phyloP scores from a whole-genome alignment of 2,797 vertebrate genomes.

The Syngnathus acus region DNA sequence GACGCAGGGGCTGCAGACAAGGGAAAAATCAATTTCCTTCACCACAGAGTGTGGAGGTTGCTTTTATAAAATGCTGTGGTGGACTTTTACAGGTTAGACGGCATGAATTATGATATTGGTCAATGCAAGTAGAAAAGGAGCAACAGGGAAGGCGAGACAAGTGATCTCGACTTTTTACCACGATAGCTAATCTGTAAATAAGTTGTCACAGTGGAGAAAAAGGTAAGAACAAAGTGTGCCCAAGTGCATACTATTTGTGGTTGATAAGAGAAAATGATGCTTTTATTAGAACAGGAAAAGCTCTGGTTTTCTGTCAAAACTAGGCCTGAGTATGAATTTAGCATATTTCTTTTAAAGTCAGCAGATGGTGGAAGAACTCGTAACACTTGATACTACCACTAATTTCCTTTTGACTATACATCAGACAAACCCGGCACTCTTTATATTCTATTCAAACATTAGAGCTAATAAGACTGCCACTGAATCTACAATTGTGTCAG shows the following conservation, averaged over 20 bases:
- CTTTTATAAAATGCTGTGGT: slow-evolving; percentile 27
- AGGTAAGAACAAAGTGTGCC: not conserved
- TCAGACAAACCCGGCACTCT: slow-evolving; percentile 41
- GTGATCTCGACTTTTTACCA: no score
- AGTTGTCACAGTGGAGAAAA: not conserved
- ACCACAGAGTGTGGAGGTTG: slow-evolving; percentile 10
- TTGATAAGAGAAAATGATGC: not conserved
- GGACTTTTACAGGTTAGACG: slow-evolving; percentile 19
- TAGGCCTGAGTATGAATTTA: not conserved
- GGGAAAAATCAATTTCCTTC: slow-evolving; percentile 40
- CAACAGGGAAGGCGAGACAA: not conserved
- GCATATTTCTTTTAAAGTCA: slow-evolving; percentile 36
- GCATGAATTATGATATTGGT: not conserved
- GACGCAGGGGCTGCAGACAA: slow-evolving; percentile 18
- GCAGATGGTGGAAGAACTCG: slow-evolving; percentile 55
- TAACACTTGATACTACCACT: slow-evolving; percentile 47
- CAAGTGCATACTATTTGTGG: not conserved
- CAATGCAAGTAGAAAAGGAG: not conserved
- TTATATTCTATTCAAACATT: slow-evolving; percentile 42
- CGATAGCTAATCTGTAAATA: no score
- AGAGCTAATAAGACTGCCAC: slow-evolving; percentile 52
- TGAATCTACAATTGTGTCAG: slow-evolving; percentile 37
- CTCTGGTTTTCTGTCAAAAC: not conserved
- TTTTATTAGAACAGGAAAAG: not conserved
- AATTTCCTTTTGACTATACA: slow-evolving; percentile 53